Evolutionary conservation across 2,113 vertebrate genomes (phyloP).

Genomic region (Lanius ludovicianus): DNA sequence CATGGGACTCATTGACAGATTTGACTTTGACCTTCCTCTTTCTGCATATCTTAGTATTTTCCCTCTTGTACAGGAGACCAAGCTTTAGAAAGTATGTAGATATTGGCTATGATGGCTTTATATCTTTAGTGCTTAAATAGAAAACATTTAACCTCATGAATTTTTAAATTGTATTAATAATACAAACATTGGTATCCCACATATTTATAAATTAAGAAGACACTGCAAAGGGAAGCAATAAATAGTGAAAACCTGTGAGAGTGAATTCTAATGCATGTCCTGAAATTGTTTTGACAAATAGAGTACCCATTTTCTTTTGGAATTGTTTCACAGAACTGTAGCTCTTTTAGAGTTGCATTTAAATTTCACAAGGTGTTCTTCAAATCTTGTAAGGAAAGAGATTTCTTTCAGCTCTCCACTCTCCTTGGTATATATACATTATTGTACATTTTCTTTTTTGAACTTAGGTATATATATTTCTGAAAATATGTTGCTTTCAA

Average conservation of each 20-base stretch:
- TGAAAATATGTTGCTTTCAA: neutral
- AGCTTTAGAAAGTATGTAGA: neutral
- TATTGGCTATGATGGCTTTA: neutral
- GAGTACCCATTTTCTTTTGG: neutral
- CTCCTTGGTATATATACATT: neutral
- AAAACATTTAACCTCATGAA: neutral
- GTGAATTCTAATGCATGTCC: neutral
- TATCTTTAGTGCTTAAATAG: neutral
- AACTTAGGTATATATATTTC: neutral
- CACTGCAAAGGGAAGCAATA: neutral
- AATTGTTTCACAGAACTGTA: neutral
- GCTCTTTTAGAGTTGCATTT: neutral
- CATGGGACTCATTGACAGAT: neutral
- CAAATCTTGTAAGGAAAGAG: neutral
- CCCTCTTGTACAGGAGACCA: neutral
- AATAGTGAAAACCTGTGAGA: neutral
- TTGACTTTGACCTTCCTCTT: neutral
- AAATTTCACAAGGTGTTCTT: neutral
- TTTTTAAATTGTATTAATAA: neutral
- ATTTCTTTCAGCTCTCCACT: neutral
- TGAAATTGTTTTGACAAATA: neutral
- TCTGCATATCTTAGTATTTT: neutral
- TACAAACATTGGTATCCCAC: neutral
- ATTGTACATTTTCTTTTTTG: neutral
- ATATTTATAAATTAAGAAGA: neutral